A percentile compares a stretch with the other conserved stretches of the same genome.
phyloP scores from a whole-genome alignment of 2,888 invertebrate genomes.

The Cheilosia impressa region DNA sequence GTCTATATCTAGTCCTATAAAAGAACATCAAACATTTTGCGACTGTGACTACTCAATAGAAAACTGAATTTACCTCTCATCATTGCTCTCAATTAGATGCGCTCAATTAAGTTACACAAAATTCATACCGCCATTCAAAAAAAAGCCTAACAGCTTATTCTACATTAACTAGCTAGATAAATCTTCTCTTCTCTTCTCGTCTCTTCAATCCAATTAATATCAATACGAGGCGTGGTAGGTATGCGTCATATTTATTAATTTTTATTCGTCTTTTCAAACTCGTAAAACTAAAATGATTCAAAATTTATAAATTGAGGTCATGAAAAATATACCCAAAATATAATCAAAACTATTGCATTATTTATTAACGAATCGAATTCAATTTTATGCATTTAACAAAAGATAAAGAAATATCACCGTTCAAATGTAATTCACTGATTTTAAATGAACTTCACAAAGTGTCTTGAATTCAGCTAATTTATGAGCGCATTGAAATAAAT shows the following conservation, averaged over 20 bases:
- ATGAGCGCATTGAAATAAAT: conserved; percentile 50
- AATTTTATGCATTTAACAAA: conserved; percentile 31
- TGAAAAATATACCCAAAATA: neutral
- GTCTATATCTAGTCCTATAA: no score
- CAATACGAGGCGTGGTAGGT: no score
- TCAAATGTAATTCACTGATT: conserved; percentile 26
- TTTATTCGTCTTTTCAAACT: neutral
- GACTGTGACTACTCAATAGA: no score
- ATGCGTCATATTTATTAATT: neutral
- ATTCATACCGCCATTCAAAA: no score
- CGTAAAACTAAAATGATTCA: neutral
- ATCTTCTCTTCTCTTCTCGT: no score
- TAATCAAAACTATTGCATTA: conserved; percentile 4
- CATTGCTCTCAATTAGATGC: no score
- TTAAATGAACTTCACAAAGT: conserved; percentile 27
- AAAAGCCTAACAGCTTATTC: no score
- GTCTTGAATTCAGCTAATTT: conserved; percentile 41
- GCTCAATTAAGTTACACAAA: no score
- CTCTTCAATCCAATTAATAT: no score
- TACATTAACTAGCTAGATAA: no score
- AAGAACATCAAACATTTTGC: no score
- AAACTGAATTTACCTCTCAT: no score
- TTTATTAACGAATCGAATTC: conserved; percentile 11
- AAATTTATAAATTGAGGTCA: neutral
- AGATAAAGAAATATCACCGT: neutral